Evolutionary conservation across 2,113 vertebrate species (phyloP), one percentile per base, ranked within the genome.

Genomic region (Prinia subflava): DNA sequence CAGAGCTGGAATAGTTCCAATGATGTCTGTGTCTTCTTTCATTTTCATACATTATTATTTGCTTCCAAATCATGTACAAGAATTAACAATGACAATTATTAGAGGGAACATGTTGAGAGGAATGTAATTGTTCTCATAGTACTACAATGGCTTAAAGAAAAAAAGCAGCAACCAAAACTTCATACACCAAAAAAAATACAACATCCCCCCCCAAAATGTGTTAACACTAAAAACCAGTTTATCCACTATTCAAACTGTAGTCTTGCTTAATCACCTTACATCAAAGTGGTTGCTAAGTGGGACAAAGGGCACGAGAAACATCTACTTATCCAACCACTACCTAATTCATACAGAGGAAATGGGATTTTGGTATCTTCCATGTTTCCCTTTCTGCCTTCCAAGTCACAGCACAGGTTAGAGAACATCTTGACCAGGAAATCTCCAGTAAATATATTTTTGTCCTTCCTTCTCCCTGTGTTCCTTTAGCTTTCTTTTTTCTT

Each of bases 251-350:
- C 76, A 85, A 78, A 80, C 68, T 63, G 57, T 52, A 35, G 52
- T 81, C 93, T 96, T 87, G 79, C 83, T 95, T 88, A 87, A 96
- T 89, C 83, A 73, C 1, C 2, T 77, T 68, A 83, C 73, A 90
- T 93, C 76, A 81, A 89, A 96, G 73, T 13, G 17, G 62, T 57
- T 91, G 87, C 69, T 76, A 96, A 94, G 74, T 95, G 87, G 94
- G 81, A 95, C 81, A 96, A 95, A 95, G 92, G 89, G 94, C 93
- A 95, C 44, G 44, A 94, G 81, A 82, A 95, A 52, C 33, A 83
- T 59, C 47, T 89, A 15, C 49, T 77, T 87, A 78, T 74, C 56
- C 65, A 90, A 56, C 21, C 44, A 53, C 60, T 68, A 44, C 79
- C 62, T 64, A 79, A 74, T n/a, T 70, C 4, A 11, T 13, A 25